A percentile compares a stretch with the other conserved stretches of the same genome.
These are phyloP conservation scores for Epinotia bilunana DNA, from an alignment of 2,888 invertebrate genomes.

Conservation along the genomic window DNA sequence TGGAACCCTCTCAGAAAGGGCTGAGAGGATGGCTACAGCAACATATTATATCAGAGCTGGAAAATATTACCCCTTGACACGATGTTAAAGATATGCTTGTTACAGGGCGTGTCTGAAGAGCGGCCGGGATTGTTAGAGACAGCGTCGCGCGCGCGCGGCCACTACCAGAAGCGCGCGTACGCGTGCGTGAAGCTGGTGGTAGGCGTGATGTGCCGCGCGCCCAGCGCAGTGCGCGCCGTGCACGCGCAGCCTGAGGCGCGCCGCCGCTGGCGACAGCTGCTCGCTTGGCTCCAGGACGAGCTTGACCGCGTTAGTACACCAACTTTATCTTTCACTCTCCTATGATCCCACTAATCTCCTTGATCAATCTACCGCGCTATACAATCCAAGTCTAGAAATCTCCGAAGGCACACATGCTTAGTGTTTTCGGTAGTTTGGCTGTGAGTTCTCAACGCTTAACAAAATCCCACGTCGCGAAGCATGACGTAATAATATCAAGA, in stretches of 20 bases:
- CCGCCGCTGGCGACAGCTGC: slow-evolving; percentile 94
- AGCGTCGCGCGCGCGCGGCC: slow-evolving; percentile 95
- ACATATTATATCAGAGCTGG: too few relatives aligned
- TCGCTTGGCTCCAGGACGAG: slow-evolving; percentile 98
- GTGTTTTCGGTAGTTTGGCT: too few relatives aligned
- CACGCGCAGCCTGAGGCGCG: slow-evolving; percentile 91
- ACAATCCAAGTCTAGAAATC: too few relatives aligned
- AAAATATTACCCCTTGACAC: neutral
- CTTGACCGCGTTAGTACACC: slow-evolving; percentile 87
- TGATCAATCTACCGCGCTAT: too few relatives aligned
- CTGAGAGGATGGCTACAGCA: too few relatives aligned
- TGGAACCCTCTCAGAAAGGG: too few relatives aligned
- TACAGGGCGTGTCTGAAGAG: slow-evolving; percentile 82
- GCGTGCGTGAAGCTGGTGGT: slow-evolving; percentile 98
- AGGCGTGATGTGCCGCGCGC: slow-evolving; percentile 93
- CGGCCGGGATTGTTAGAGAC: slow-evolving; percentile 97
- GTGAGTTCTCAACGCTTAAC: too few relatives aligned
- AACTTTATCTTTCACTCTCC: too few relatives aligned
- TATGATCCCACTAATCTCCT: too few relatives aligned
- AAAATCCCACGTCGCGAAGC: too few relatives aligned
- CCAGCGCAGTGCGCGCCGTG: slow-evolving; percentile 91
- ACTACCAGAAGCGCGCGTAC: slow-evolving; percentile 98
- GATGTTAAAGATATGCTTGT: neutral
- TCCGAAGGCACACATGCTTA: too few relatives aligned
- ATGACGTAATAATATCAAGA: too few relatives aligned